These are phyloP conservation scores for Meliscaeva auricollis DNA, from an alignment of 2,888 invertebrate genomes.

Conservation along the genomic window DNA sequence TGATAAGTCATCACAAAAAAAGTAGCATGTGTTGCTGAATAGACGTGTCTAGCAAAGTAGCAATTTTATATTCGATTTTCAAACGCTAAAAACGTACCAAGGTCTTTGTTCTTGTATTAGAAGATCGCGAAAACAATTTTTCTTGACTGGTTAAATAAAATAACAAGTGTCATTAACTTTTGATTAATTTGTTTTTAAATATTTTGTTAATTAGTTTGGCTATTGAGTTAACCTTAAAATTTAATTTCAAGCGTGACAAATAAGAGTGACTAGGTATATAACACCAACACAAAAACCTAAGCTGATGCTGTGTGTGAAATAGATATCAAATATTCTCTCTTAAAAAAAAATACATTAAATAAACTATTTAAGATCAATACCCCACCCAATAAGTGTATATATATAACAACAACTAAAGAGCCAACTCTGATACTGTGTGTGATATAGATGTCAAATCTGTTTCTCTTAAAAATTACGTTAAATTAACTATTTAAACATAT, in stretches of 20 bases:
- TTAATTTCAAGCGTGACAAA: background rate
- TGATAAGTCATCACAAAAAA: no score
- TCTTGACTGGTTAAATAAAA: background rate
- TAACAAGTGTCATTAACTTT: background rate
- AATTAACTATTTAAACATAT: slow-evolving; percentile 3
- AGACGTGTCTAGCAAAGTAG: slow-evolving; percentile 4
- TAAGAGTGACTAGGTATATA: background rate
- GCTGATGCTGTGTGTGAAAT: slow-evolving; percentile 9
- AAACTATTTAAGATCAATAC: background rate
- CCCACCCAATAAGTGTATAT: background rate
- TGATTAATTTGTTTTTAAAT: background rate
- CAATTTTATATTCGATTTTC: slow-evolving; percentile 3
- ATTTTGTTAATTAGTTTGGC: slow-evolving; percentile 6
- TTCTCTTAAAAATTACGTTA: background rate
- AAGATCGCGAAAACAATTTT: background rate
- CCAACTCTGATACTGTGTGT: no score
- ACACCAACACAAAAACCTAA: slow-evolving; percentile 2
- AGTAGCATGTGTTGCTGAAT: slow-evolving; percentile 13
- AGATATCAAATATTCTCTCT: background rate
- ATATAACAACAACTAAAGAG: background rate
- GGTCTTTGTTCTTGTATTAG: background rate
- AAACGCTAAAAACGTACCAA: slow-evolving; percentile 14
- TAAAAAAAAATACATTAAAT: background rate
- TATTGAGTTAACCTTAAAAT: slow-evolving; percentile 12
- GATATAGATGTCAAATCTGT: background rate